A percentile compares a stretch with the other conserved stretches of the same genome.
These are phyloP conservation scores for Leptinotarsa defecta DNA, from an alignment of 1,140 invertebrate genomes.

Conservation along the genomic window DNA sequence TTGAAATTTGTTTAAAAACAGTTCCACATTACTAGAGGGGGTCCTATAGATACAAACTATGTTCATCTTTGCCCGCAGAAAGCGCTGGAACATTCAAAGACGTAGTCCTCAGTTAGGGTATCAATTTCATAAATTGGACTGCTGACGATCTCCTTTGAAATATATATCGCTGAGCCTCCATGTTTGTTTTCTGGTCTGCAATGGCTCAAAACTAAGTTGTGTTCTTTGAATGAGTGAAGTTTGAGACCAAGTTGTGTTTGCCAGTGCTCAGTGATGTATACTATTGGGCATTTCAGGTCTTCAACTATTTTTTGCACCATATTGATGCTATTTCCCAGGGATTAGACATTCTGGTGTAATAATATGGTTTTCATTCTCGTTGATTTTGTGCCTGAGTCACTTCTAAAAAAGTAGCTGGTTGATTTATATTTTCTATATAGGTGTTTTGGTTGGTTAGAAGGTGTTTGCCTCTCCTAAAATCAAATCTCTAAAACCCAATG, in stretches of 20 bases:
- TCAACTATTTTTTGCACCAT: neutral
- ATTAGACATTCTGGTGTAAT: neutral
- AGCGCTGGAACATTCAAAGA: too few species aligned
- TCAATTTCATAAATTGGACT: too few species aligned
- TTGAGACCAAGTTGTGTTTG: neutral
- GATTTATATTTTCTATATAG: neutral
- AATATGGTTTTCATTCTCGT: neutral
- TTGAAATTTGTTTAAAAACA: slow-evolving; percentile 9
- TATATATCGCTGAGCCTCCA: too few species aligned
- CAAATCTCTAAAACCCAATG: too few species aligned
- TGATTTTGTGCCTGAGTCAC: neutral
- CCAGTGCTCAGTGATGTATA: neutral
- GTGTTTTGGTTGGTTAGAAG: neutral
- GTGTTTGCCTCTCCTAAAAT: neutral
- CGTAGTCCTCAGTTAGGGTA: too few species aligned
- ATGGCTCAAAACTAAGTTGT: neutral
- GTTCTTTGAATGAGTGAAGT: neutral
- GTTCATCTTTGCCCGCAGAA: neutral
- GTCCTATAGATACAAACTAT: slow-evolving; percentile 11
- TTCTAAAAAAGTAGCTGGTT: neutral
- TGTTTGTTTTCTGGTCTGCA: neutral
- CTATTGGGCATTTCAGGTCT: neutral
- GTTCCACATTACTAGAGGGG: neutral
- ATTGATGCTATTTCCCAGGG: neutral
- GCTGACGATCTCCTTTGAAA: neutral